Conservation (phyloP, 2,888 invertebrate species). For the Erpobdella octoculata region DNA sequence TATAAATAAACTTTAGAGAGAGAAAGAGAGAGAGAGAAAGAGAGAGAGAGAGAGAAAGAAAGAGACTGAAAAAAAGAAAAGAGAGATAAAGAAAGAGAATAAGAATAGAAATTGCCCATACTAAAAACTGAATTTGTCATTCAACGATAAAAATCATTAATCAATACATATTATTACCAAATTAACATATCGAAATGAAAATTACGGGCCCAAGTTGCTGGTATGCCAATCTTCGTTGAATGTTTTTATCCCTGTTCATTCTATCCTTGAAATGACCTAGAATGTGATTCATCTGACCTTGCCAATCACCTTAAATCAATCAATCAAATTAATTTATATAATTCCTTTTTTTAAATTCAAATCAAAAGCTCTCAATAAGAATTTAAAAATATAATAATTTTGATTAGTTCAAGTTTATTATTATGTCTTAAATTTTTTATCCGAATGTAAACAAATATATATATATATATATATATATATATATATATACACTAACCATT, state of each 20-base stretch:
- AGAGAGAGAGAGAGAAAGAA: no score
- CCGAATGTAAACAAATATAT: no score
- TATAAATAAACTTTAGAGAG: no score
- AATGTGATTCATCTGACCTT: constrained; percentile 49
- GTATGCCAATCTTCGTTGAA: constrained; percentile 44
- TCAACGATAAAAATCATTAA: no score
- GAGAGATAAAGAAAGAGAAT: no score
- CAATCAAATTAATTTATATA: background rate
- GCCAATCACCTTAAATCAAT: constrained; percentile 46
- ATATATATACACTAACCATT: background rate
- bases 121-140: no score
- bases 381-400: background rate
- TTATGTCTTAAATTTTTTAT: no score
- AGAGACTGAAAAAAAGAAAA: no score
- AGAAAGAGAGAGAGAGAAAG: no score
- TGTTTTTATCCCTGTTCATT: constrained; percentile 39
- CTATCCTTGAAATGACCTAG: constrained; percentile 49
- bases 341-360: background rate
- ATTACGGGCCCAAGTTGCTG: constrained; percentile 39
- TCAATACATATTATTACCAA: no score
- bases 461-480: no score
- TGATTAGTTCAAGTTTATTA: background rate
- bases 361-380: background rate
- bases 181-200: background rate
- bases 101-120: no score